Evolutionary conservation across 1,140 invertebrate genomes (phyloP), one percentile per base, ranked within the genome.

Genomic region (Scaptomyza pallida): DNA sequence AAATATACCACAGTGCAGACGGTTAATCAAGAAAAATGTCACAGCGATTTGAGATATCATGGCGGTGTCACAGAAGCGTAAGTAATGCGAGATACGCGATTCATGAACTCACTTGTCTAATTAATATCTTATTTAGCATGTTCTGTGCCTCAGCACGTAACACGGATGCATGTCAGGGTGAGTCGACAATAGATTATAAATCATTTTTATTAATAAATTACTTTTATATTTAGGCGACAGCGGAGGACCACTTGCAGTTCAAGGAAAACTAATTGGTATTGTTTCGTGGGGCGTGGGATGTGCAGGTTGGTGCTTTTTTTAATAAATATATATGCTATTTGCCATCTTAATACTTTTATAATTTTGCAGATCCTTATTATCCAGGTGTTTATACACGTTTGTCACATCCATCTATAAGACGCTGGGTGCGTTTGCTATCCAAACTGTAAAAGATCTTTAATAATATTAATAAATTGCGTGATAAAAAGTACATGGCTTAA

Each of bases 231-330:
- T n/a, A 83, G 80, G 80, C 1, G 93, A 93, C 63, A 92, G 92
- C 17, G 93, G 93, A 21, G 92, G 93, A 6, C 92, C 93, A 21
- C 89, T 93, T 23, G 75, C 89, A n/a, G 43, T 67, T 3, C 51
- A 91, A 9, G 81, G 89, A n/a, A 74, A 51, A 0, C 68, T 92
- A 0, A 90, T 92, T 48, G 95, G 95, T 16, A 89, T 95, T 15
- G 93, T 94, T 0, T 94, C 94, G 17, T 95, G 94, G 93, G 95
- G 94, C 16, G 91, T 93, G 16, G 93, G 93, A 1, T 96, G 95
- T 72, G 94, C 92, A 2, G 68, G 68, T 71, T 12, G 13, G 37
- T 23, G 1, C 1, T 10, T 16, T 15, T 10, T 19, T 0, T 12
- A n/a, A 23, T 23, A 8, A 10, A n/a, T n/a, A n/a, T n/a, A n/a